Evolutionary conservation across 2,888 invertebrate genomes (phyloP).

Genomic region (Cerceris ruficornis): DNA sequence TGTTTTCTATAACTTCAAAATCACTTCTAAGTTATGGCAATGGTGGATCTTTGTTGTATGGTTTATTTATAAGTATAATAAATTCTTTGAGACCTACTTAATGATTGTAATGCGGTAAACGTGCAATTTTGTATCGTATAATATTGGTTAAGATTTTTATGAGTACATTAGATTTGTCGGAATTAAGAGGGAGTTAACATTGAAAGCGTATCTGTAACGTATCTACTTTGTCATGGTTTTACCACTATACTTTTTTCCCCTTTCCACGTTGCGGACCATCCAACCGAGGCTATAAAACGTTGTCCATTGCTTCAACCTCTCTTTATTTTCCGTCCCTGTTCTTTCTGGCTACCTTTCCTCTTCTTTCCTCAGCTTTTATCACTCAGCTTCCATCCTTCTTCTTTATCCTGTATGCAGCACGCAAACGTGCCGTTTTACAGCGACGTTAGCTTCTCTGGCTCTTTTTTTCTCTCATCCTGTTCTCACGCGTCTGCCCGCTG

Average conservation of each 20-base stretch:
- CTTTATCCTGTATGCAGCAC: background rate
- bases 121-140: no score
- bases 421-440: conserved; percentile 72
- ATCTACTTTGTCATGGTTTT: conserved; percentile 28
- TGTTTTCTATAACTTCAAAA: no score
- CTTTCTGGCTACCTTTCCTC: background rate
- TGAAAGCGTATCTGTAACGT: conserved; percentile 68
- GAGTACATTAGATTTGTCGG: conserved; percentile 34
- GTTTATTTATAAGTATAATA: no score
- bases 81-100: no score
- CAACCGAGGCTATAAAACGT: conserved; percentile 74
- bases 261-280: conserved; percentile 73
- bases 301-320: conserved; percentile 56
- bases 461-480: conserved; percentile 26
- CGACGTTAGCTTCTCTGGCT: conserved; percentile 59
- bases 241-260: conserved; percentile 69
- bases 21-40: no score
- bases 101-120: no score
- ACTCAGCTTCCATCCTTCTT: conserved; percentile 27
- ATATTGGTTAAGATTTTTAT: no score
- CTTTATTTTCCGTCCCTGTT: background rate
- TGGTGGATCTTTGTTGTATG: no score
- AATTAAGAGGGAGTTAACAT: conserved; percentile 69
- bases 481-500: background rate
- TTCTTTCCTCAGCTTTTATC: conserved; percentile 14